Evolutionary conservation across 2,888 invertebrate species (phyloP).

Genomic region (Fissipunctia ypsillon): DNA sequence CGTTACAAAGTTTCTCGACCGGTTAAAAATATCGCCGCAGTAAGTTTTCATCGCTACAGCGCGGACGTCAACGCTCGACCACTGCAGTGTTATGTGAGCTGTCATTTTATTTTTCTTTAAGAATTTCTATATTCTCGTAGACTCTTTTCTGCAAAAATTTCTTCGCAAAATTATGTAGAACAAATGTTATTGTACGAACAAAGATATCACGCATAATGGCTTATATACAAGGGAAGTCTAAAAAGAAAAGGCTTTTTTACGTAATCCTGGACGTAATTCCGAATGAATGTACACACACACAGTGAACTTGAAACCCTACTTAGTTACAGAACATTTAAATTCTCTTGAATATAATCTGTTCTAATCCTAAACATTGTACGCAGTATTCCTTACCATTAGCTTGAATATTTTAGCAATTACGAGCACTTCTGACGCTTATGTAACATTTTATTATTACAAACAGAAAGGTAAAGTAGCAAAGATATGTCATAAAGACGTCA

Average conservation of each 20-base stretch:
- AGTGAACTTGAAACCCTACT: conserved; percentile 52
- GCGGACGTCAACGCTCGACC: conserved; percentile 58
- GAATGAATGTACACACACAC: conserved; percentile 26
- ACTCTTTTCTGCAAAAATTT: not conserved
- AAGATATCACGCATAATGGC: conserved; percentile 29
- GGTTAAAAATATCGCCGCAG: conserved; percentile 64
- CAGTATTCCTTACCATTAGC: conserved; percentile 47
- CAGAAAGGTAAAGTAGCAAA: conserved; percentile 48
- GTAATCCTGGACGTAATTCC: conserved; percentile 47
- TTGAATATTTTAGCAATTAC: conserved; percentile 46
- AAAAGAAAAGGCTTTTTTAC: conserved; percentile 47
- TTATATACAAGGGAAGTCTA: conserved; percentile 8
- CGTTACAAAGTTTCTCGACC: conserved; percentile 41
- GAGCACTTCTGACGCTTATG: conserved; percentile 44
- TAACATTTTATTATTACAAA: conserved; percentile 47
- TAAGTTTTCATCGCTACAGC: conserved; percentile 49
- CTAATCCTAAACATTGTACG: conserved; percentile 56
- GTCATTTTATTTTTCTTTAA: conserved; percentile 24
- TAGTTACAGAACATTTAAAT: conserved; percentile 60
- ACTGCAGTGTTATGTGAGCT: conserved; percentile 57
- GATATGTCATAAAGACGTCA: conserved; percentile 41
- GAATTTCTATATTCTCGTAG: not conserved
- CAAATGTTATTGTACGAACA: conserved; percentile 12
- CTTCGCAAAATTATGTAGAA: not conserved
- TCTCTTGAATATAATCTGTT: conserved; percentile 57